A percentile compares a stretch with the other conserved stretches of the same genome.
phyloP scores from a whole-genome alignment of 2,797 vertebrate genomes.

The Anableps anableps region DNA sequence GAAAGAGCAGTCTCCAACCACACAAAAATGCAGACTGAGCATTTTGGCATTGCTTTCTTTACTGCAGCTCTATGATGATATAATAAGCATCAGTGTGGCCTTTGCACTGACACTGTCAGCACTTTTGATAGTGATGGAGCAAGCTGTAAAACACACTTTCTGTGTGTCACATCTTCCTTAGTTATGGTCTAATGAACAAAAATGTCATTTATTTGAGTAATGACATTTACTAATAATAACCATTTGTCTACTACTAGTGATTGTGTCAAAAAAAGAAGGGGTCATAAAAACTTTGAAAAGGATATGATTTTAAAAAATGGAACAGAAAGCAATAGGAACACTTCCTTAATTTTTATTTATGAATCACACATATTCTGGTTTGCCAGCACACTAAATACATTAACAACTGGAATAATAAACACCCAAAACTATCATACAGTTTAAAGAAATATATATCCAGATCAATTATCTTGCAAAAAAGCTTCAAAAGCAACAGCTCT shows the following conservation, averaged over 20 bases:
- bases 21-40: slow-evolving; percentile 47
- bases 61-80: slow-evolving; percentile 44
- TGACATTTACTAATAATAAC: too few relatives aligned
- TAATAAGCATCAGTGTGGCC: slow-evolving; percentile 52
- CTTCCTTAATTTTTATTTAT: not conserved
- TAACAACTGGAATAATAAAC: not conserved
- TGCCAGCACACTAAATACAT: not conserved
- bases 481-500: slow-evolving; percentile 17
- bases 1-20: slow-evolving; percentile 6
- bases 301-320: not conserved
- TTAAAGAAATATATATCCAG: not conserved
- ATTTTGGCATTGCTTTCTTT: slow-evolving; percentile 39
- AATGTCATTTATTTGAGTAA: not conserved
- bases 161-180: slow-evolving; percentile 6
- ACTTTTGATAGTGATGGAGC: slow-evolving; percentile 40
- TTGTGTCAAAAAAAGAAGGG: not conserved
- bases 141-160: slow-evolving; percentile 25
- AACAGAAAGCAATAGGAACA: not conserved
- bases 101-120: slow-evolving; percentile 58
- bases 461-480: slow-evolving; percentile 13
- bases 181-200: not conserved
- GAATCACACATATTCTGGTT: not conserved
- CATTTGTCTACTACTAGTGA: too few relatives aligned
- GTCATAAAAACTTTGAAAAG: not conserved
- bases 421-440: not conserved